Conservation (phyloP, 2,113 vertebrate species). For the Raja brachyura region DNA sequence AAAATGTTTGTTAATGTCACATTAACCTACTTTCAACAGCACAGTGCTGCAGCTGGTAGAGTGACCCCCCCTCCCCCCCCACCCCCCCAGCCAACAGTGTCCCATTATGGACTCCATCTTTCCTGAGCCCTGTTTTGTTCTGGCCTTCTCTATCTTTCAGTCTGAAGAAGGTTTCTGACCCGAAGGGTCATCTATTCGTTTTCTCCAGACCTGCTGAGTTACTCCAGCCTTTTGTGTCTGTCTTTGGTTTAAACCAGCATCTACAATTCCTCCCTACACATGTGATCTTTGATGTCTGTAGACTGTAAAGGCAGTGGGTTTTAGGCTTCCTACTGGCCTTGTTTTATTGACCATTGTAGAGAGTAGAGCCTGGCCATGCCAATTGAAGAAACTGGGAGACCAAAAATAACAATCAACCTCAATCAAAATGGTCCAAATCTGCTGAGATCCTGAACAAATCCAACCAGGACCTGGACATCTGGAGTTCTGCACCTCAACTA, state of each 20-base stretch:
- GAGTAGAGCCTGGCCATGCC: background rate
- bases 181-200: too few relatives aligned
- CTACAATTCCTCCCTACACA: too few relatives aligned
- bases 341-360: background rate
- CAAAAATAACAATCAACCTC: background rate
- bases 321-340: background rate
- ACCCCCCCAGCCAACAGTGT: too few relatives aligned
- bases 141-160: too few relatives aligned
- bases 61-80: too few relatives aligned
- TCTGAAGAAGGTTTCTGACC: too few relatives aligned
- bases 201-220: too few relatives aligned
- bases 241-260: too few relatives aligned
- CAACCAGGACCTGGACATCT: background rate
- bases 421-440: background rate
- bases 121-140: too few relatives aligned
- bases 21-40: background rate
- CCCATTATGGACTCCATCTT: too few relatives aligned
- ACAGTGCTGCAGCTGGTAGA: too few relatives aligned
- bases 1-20: background rate
- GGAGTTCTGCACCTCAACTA: background rate
- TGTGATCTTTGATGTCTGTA: background rate
- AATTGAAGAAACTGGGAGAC: background rate
- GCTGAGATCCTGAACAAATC: background rate
- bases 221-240: too few relatives aligned
- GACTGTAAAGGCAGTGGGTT: background rate